Evolutionary conservation across 2,888 invertebrate species (phyloP).

Genomic region (Crossocerus cetratus): DNA sequence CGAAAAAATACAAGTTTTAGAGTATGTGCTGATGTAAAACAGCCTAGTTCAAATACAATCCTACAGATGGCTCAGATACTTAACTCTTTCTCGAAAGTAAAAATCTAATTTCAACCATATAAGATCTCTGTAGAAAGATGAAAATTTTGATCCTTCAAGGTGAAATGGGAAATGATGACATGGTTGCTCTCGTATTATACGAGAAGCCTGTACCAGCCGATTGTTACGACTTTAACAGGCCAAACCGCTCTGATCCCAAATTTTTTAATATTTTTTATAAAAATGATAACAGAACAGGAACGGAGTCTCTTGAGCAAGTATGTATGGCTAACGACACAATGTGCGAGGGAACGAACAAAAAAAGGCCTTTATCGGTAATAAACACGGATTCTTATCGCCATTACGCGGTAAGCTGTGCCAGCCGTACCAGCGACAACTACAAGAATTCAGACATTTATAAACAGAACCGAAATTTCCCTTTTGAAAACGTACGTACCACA

Average conservation of each 20-base stretch:
- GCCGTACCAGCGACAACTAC: too few relatives aligned
- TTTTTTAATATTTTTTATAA: slow-evolving; percentile 10
- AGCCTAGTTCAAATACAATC: slow-evolving; percentile 13
- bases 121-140: not conserved
- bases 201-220: slow-evolving; percentile 71
- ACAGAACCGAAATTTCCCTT: not conserved
- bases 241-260: slow-evolving; percentile 74
- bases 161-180: slow-evolving; percentile 73
- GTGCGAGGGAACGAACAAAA: not conserved
- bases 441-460: not conserved
- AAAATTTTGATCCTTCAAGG: slow-evolving; percentile 66
- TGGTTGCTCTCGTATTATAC: slow-evolving; percentile 64
- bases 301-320: not conserved
- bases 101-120: slow-evolving; percentile 25
- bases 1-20: not conserved
- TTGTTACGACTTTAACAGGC: slow-evolving; percentile 73
- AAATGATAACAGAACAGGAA: not conserved
- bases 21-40: not conserved
- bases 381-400: too few relatives aligned
- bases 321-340: too few relatives aligned
- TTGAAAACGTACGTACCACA: too few relatives aligned
- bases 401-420: too few relatives aligned
- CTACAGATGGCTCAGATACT: slow-evolving; percentile 60
- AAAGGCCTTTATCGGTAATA: not conserved
- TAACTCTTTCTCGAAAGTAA: slow-evolving; percentile 48